Percentiles rank a stretch among this genome's conserved stretches.
Evolutionary conservation across 2,888 invertebrate species (phyloP).

Genomic region (Boloria selene): DNA sequence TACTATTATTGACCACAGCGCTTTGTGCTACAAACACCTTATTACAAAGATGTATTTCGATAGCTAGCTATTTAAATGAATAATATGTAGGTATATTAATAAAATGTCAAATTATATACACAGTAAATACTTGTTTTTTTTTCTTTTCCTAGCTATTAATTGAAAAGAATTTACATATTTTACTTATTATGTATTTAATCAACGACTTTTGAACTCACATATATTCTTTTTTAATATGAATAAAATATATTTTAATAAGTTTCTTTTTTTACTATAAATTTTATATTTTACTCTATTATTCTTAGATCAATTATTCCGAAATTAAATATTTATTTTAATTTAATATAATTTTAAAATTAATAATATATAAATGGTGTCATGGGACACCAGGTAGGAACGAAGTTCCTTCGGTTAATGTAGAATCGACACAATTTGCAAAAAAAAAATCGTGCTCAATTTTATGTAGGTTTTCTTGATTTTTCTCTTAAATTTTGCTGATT

Average conservation of each 20-base stretch:
- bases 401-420: too few species aligned
- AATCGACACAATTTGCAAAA: too few species aligned
- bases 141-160: conserved; percentile 13
- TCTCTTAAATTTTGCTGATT: too few species aligned
- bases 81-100: conserved; percentile 28
- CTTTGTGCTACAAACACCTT: conserved; percentile 40
- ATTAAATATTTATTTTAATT: too few species aligned
- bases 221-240: conserved; percentile 2
- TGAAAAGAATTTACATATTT: conserved; percentile 10
- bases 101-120: conserved; percentile 6
- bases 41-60: conserved; percentile 38
- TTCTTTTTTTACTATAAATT: too few species aligned
- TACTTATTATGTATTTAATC: conserved; percentile 14
- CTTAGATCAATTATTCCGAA: too few species aligned
- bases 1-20: conserved; percentile 41
- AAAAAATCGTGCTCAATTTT: too few species aligned
- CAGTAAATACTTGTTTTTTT: not conserved
- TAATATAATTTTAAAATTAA: too few species aligned
- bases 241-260: not conserved
- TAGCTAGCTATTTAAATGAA: conserved; percentile 26
- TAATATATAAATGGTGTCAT: too few species aligned
- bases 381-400: too few species aligned
- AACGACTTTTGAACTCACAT: conserved; percentile 8
- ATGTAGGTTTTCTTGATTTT: too few species aligned
- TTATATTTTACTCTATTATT: too few species aligned